phyloP scores from a whole-genome alignment of 2,797 vertebrate genomes.

The Cyprinella venusta region DNA sequence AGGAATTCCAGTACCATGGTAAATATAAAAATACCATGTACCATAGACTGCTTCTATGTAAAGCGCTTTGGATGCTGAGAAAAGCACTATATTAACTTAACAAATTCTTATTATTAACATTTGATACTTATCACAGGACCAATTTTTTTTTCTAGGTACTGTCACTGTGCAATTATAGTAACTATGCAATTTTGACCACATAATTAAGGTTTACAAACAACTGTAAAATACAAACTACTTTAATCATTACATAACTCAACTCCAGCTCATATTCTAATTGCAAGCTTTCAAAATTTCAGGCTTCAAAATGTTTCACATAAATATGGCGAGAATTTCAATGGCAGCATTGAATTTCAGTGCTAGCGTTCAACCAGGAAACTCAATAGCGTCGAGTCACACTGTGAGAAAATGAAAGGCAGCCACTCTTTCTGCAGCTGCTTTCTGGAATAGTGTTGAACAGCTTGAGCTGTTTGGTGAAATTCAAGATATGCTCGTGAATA shows the following conservation, averaged over 20 bases:
- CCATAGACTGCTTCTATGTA: too few relatives aligned
- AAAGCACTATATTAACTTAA: too few relatives aligned
- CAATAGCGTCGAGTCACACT: slow-evolving; percentile 7
- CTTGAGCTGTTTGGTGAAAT: slow-evolving; percentile 37
- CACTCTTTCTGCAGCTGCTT: slow-evolving; percentile 41
- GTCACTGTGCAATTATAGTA: background rate
- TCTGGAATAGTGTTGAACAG: slow-evolving; percentile 21
- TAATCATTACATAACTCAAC: background rate
- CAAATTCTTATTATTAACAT: too few relatives aligned
- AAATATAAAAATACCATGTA: too few relatives aligned
- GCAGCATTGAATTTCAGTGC: slow-evolving; percentile 29
- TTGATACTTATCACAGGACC: background rate
- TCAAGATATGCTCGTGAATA: slow-evolving; percentile 43
- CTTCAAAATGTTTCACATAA: slow-evolving; percentile 20
- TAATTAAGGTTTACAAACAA: too few relatives aligned
- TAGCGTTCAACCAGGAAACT: slow-evolving; percentile 29
- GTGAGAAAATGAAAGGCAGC: slow-evolving; percentile 25
- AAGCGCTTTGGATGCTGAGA: too few relatives aligned
- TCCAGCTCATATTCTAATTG: background rate
- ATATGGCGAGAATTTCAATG: slow-evolving; percentile 30
- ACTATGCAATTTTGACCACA: too few relatives aligned
- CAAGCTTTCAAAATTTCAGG: slow-evolving; percentile 2
- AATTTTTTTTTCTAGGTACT: background rate
- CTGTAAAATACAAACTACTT: background rate
- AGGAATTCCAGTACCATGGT: too few relatives aligned